Conservation (phyloP, 2,113 vertebrate genomes). For the Uropsilus gracilis region DNA sequence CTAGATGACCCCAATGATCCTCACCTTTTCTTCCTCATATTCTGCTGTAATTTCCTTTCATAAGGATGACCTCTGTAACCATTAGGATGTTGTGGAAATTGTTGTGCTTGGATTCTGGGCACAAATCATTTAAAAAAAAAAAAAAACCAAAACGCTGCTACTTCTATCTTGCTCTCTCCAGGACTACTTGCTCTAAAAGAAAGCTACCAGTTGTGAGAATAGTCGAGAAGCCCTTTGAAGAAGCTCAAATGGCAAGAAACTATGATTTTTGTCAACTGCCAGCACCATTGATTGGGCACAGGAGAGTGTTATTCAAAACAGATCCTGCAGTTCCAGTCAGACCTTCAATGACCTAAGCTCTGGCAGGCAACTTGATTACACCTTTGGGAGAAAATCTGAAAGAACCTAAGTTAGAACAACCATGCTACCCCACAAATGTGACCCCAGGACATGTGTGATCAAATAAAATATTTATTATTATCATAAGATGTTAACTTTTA, state of each 20-base stretch:
- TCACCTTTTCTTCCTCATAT: neutral
- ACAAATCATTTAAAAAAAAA: neutral
- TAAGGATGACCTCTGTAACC: neutral
- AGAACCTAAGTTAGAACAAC: neutral
- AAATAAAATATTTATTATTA: neutral
- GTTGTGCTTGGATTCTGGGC: neutral
- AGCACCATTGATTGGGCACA: neutral
- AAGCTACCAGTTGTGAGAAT: neutral
- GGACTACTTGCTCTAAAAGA: neutral
- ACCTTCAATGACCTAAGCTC: neutral
- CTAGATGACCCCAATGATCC: neutral
- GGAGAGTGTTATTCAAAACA: neutral
- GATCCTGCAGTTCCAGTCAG: neutral
- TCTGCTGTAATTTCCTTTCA: neutral
- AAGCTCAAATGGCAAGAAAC: too few species aligned
- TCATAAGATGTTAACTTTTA: neutral
- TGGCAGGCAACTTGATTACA: neutral
- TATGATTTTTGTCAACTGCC: neutral
- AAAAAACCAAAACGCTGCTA: neutral
- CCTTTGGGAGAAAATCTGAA: too few species aligned
- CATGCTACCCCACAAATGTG: neutral
- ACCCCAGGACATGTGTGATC: neutral
- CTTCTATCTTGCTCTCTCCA: neutral
- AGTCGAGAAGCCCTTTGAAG: neutral
- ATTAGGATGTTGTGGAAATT: neutral